These are phyloP conservation scores for Urocolius indicus DNA, from an alignment of 2,113 vertebrate genomes.

Conservation along the genomic window DNA sequence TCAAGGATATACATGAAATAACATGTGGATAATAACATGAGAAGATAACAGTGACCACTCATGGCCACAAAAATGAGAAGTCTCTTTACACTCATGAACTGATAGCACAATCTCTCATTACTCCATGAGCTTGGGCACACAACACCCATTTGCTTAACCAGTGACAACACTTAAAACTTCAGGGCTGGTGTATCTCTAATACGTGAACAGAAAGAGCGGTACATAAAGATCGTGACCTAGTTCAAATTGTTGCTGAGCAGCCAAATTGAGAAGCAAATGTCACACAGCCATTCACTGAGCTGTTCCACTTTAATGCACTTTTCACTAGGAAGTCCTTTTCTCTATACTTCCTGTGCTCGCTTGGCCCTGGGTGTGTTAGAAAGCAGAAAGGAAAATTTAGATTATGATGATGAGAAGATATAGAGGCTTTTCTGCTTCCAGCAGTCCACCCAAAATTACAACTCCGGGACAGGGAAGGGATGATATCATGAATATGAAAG, in stretches of 20 bases:
- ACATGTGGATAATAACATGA: not conserved
- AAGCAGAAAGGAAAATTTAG: slow-evolving; percentile 9
- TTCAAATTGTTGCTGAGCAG: not conserved
- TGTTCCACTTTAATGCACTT: not conserved
- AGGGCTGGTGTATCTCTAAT: not conserved
- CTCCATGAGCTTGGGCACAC: not conserved
- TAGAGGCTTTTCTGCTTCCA: slow-evolving; percentile 34
- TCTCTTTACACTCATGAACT: not conserved
- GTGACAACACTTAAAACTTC: not conserved
- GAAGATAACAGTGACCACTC: not conserved
- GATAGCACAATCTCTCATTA: not conserved
- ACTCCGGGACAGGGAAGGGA: slow-evolving; percentile 29
- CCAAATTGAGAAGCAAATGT: not conserved
- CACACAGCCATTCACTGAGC: not conserved
- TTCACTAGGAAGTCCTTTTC: not conserved
- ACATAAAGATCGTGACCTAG: not conserved
- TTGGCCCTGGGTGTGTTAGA: slow-evolving; percentile 26
- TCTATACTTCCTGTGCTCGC: not conserved
- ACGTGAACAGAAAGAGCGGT: not conserved
- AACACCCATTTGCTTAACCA: not conserved
- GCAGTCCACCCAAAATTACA: slow-evolving; percentile 57
- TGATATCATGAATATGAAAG: slow-evolving; percentile 28
- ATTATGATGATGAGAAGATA: slow-evolving; percentile 16
- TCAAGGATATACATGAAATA: not conserved
- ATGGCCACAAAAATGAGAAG: not conserved